Evolutionary conservation across 1,140 invertebrate species (phyloP).

Genomic region (Drosophila triauraria): DNA sequence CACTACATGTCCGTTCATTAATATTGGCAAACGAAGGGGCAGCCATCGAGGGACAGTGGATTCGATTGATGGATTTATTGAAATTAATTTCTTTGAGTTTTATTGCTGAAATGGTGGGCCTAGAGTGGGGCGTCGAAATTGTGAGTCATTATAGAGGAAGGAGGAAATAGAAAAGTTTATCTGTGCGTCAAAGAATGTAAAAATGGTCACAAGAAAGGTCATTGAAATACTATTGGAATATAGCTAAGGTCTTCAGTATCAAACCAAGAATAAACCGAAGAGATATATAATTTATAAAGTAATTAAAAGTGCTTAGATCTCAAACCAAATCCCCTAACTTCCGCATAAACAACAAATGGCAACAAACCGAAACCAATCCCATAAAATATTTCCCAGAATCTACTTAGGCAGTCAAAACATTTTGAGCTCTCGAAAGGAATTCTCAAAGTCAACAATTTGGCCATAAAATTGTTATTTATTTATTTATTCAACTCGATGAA

Average conservation of each 20-base stretch:
- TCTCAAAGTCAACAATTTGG: background rate
- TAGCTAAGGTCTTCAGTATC: too few relatives aligned
- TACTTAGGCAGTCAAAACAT: background rate
- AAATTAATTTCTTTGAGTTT: conserved; percentile 75
- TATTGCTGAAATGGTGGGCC: conserved; percentile 42
- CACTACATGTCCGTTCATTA: conserved; percentile 30
- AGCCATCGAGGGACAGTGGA: conserved; percentile 7
- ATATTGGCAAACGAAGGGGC: conserved; percentile 26
- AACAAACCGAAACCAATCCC: background rate
- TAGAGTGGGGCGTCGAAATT: conserved; percentile 38
- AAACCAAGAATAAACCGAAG: background rate
- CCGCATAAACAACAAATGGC: background rate
- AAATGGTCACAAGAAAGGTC: background rate
- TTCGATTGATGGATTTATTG: conserved; percentile 78
- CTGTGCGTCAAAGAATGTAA: background rate
- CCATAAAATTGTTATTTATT: conserved; percentile 14
- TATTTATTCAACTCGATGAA: conserved; percentile 4
- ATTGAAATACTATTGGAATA: background rate
- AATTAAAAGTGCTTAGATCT: background rate
- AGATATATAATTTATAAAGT: background rate
- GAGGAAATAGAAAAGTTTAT: background rate
- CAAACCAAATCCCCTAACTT: background rate
- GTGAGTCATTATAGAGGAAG: conserved; percentile 45
- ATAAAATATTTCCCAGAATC: conserved; percentile 14
- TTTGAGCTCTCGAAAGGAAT: background rate